A percentile compares a stretch with the other conserved stretches of the same genome.
These are phyloP conservation scores for Spodoptera frugiperda DNA, from an alignment of 1,140 invertebrate species.

Conservation along the genomic window DNA sequence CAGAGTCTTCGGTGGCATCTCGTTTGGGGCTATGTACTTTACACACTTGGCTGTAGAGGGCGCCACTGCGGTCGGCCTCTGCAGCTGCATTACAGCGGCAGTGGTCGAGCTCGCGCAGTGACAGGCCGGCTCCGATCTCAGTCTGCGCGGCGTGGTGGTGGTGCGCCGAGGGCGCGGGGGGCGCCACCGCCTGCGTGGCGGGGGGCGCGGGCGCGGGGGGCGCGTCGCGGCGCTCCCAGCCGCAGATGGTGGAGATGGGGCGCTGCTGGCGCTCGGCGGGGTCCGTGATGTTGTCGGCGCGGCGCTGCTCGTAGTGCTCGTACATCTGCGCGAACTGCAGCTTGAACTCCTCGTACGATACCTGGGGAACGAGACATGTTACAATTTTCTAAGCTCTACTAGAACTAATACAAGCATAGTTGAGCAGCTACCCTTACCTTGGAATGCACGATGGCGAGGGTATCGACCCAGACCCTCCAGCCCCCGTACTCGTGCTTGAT, in stretches of 20 bases:
- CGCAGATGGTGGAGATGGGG: slow-evolving; percentile 98
- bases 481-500: slow-evolving; percentile 99
- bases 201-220: slow-evolving; percentile 78
- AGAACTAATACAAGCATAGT: too few relatives aligned
- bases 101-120: slow-evolving; percentile 79
- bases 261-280: slow-evolving; percentile 95
- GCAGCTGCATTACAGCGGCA: slow-evolving; percentile 52
- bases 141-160: slow-evolving; percentile 84
- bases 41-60: slow-evolving; percentile 83
- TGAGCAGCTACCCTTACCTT: too few relatives aligned
- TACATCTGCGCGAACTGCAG: slow-evolving; percentile 98
- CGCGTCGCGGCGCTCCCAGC: slow-evolving; percentile 91
- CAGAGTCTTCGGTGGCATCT: slow-evolving; percentile 68
- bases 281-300: slow-evolving; percentile 97
- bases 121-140: slow-evolving; percentile 83
- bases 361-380: slow-evolving; percentile 86
- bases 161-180: slow-evolving; percentile 56
- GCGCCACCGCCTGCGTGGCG: slow-evolving; percentile 77
- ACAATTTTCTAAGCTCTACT: too few relatives aligned
- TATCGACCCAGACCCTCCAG: slow-evolving; percentile 99
- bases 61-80: not conserved
- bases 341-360: slow-evolving; percentile 98
- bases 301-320: slow-evolving; percentile 97
- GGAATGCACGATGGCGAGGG: slow-evolving; percentile 99
- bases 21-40: slow-evolving; percentile 83